A percentile compares a stretch with the other conserved stretches of the same genome.
Evolutionary conservation across 2,113 vertebrate genomes (phyloP).

Genomic region (Ovibos moschatus): DNA sequence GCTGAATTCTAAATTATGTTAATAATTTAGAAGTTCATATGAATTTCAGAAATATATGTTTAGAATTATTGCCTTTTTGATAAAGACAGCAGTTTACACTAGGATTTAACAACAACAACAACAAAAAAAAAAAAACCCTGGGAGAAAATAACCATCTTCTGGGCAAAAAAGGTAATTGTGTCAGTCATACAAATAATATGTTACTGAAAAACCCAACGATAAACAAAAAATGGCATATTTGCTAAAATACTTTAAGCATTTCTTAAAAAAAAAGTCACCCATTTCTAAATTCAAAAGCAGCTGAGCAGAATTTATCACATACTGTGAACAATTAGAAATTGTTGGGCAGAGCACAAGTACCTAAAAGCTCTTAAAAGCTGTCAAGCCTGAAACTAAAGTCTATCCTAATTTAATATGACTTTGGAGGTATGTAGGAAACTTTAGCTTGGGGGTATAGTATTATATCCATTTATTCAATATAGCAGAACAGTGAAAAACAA

Average conservation of each 20-base stretch:
- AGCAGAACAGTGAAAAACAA: not conserved
- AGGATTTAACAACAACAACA: not conserved
- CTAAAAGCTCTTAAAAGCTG: not conserved
- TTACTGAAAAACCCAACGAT: not conserved
- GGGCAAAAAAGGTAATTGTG: not conserved
- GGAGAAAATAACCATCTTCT: not conserved
- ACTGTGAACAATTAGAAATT: not conserved
- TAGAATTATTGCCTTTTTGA: not conserved
- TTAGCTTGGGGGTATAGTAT: not conserved
- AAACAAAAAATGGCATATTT: not conserved
- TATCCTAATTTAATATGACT: not conserved
- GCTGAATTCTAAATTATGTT: not conserved
- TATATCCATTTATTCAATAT: not conserved
- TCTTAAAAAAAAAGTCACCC: not conserved
- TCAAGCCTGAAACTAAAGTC: not conserved
- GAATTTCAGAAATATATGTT: constrained; percentile 28
- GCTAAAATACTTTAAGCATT: not conserved
- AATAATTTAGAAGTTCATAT: not conserved
- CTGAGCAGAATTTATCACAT: not conserved
- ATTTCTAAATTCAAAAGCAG: constrained; percentile 4
- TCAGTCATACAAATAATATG: not conserved
- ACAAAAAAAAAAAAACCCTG: not conserved
- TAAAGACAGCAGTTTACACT: not conserved
- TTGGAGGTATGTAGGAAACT: not conserved
- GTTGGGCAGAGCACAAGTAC: not conserved